Evolutionary conservation across 2,888 invertebrate genomes (phyloP).

Genomic region (Parascotia fuliginaria): DNA sequence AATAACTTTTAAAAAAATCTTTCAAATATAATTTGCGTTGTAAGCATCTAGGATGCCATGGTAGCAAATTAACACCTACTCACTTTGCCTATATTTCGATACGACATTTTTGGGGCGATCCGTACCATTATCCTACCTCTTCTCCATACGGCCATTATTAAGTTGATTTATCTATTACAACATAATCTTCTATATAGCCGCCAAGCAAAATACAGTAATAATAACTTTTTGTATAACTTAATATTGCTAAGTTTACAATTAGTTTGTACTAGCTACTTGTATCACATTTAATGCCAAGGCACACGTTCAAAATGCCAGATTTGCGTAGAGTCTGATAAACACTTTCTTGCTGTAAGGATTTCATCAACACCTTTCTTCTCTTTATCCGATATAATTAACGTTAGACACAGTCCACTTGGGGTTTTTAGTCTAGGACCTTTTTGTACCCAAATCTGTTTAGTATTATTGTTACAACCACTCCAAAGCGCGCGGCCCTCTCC

Average conservation of each 20-base stretch:
- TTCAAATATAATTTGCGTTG: neutral
- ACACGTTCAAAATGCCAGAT: conserved; percentile 89
- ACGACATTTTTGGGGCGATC: too few species aligned
- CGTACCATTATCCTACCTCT: too few species aligned
- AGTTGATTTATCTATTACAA: too few species aligned
- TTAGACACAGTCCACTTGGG: conserved; percentile 64
- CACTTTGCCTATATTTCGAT: too few species aligned
- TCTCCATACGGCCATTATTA: too few species aligned
- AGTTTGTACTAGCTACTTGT: conserved; percentile 41
- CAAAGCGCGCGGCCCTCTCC: conserved; percentile 88
- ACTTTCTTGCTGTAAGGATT: conserved; percentile 86
- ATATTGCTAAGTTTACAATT: conserved; percentile 9
- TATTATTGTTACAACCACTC: conserved; percentile 88
- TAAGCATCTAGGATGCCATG: neutral
- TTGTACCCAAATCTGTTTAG: conserved; percentile 90
- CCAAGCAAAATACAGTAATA: neutral
- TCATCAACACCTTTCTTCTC: conserved; percentile 59
- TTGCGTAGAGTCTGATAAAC: conserved; percentile 85
- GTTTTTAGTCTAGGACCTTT: conserved; percentile 73
- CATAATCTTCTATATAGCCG: too few species aligned
- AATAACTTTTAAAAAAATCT: too few species aligned
- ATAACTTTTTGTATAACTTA: neutral
- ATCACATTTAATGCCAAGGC: conserved; percentile 85
- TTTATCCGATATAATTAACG: conserved; percentile 54
- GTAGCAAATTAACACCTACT: too few species aligned